Evolutionary conservation across 2,888 invertebrate genomes (phyloP).

Genomic region (Labia minor): DNA sequence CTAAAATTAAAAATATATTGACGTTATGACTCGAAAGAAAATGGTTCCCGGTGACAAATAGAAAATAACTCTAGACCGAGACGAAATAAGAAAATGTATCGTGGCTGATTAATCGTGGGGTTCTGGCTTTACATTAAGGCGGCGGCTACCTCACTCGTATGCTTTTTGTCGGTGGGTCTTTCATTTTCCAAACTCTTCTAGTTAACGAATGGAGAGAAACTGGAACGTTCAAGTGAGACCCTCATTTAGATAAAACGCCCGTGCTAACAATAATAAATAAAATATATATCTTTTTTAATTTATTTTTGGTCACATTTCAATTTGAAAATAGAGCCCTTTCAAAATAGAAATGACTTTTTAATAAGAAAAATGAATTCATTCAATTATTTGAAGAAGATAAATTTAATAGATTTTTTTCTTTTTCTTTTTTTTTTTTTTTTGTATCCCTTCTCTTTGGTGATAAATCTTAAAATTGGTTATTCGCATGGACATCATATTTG

Average conservation of each 20-base stretch:
- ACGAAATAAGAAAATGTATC: conserved; percentile 6
- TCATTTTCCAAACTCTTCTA: neutral
- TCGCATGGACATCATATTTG: neutral
- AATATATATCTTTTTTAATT: too few species aligned
- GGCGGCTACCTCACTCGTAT: conserved; percentile 13
- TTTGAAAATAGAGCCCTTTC: too few species aligned
- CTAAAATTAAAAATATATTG: neutral
- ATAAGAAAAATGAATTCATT: too few species aligned
- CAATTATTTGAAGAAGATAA: too few species aligned
- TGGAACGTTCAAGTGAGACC: neutral
- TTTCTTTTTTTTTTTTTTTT: too few species aligned
- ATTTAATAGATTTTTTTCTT: too few species aligned
- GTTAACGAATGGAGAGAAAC: neutral
- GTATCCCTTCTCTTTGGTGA: too few species aligned
- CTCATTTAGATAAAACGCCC: neutral
- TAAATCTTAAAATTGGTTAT: too few species aligned
- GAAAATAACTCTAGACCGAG: conserved; percentile 7
- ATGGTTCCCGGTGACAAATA: neutral
- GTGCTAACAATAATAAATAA: too few species aligned
- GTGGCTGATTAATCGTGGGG: conserved; percentile 8
- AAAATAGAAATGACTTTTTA: too few species aligned
- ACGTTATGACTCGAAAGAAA: too few species aligned
- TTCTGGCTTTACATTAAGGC: neutral
- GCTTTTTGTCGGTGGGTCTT: conserved; percentile 13
- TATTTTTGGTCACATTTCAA: too few species aligned